A percentile compares a stretch with the other conserved stretches of the same genome.
phyloP scores from a whole-genome alignment of 2,113 vertebrate species.

The Ictalurus punctatus region DNA sequence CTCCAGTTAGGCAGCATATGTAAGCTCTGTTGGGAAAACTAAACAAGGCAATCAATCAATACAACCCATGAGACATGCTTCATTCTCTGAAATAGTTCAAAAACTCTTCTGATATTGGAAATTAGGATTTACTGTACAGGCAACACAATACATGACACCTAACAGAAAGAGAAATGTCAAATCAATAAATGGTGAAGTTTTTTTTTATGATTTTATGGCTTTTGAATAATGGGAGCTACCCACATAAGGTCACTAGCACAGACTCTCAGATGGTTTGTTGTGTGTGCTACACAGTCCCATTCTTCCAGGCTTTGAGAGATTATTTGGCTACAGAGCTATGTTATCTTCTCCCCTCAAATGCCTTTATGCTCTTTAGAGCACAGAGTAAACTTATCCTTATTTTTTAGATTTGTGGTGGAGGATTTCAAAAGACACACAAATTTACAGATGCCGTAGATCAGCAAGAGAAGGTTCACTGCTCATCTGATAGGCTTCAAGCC shows the following conservation, averaged over 20 bases:
- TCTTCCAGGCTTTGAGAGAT: background rate
- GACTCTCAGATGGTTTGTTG: background rate
- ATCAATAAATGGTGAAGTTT: background rate
- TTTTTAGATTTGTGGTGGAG: conserved; percentile 53
- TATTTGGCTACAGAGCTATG: conserved; percentile 6
- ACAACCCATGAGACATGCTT: conserved; percentile 53
- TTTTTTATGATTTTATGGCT: background rate
- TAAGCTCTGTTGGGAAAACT: conserved; percentile 45
- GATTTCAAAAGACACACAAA: conserved; percentile 52
- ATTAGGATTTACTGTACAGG: conserved; percentile 24
- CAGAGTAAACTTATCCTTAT: conserved; percentile 35
- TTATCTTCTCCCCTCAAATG: background rate
- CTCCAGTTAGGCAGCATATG: conserved; percentile 52
- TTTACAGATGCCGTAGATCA: conserved; percentile 41
- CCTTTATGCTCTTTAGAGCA: conserved; percentile 41
- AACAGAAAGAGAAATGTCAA: conserved; percentile 2
- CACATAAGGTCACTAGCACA: conserved; percentile 6
- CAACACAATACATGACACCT: background rate
- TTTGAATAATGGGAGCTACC: background rate
- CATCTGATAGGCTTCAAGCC: conserved; percentile 39
- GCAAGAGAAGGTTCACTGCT: conserved; percentile 26
- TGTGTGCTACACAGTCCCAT: background rate
- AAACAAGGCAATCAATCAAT: conserved; percentile 61
- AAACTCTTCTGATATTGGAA: conserved; percentile 30
- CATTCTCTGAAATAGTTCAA: background rate